Evolutionary conservation across 64 coral and sea anemone species (phyloP), one percentile per base, ranked within the genome.

Genomic region (Montipora capricornis): DNA sequence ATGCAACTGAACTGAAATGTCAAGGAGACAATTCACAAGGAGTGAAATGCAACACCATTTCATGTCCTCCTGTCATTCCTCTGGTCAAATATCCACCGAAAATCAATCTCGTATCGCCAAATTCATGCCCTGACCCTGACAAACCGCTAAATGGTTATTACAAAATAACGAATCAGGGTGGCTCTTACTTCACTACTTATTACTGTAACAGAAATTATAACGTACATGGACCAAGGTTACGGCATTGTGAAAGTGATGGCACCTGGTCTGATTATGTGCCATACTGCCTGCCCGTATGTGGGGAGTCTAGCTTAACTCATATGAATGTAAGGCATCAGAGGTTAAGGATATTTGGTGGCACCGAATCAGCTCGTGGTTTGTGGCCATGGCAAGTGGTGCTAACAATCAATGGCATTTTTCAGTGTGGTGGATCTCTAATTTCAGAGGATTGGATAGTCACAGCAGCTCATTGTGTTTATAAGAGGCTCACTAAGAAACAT

Each of bases 371-470:
- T 19, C 89, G 77, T 74, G 96, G 96, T 12, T 82, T 76, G 45
- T 98, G 93, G 92, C 96, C 96, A 9, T 98, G 96, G 96, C 96
- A 98, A 48, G 96, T 98, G 20, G 96, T 89, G 14, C 79, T 98
- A 67, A 90, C 82, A 82, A 45, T 70, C 13, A 45, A 68, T 13
- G 87, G 75, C 0, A 37, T 74, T 81, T 89, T 92, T 55, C 96
- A 98, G 58, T 98, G 96, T 86, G 96, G 96, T 59, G 96, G 96
- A 8, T 92, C 96, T 14, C 80, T 98, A 3, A 78, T 98, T 84
- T 74, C 93, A 78, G 93, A 98, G n/a, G 74, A 95, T 14, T 98
- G 93, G 96, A 75, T 98, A 22, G 89, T 98, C 6, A 98, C 96
- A 78, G 96, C 96, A 49, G 96, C 96, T 45, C 96, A 98, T 50